Evolutionary conservation across 1,140 invertebrate genomes (phyloP).

Genomic region (Aricia agestis): DNA sequence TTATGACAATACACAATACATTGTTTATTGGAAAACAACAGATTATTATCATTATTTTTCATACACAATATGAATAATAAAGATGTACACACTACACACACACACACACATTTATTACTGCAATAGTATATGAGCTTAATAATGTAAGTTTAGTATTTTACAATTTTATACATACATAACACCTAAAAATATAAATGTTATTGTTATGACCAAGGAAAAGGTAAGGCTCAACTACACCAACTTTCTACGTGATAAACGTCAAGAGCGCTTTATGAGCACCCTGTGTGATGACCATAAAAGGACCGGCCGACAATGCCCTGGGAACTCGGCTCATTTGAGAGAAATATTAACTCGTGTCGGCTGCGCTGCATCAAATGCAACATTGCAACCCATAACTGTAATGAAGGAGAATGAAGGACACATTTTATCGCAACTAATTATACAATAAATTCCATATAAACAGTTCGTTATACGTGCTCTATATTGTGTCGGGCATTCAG

Average conservation of each 20-base stretch:
- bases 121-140: no score
- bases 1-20: no score
- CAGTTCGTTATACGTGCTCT: background rate
- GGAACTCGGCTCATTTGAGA: slow-evolving; percentile 71
- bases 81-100: no score
- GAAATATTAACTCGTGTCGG: slow-evolving; percentile 57
- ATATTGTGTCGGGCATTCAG: background rate
- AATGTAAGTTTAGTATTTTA: no score
- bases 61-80: no score
- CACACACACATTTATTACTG: no score
- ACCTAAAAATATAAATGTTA: no score
- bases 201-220: background rate
- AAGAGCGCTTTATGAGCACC: slow-evolving; percentile 41
- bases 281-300: slow-evolving; percentile 63
- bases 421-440: slow-evolving; percentile 20
- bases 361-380: slow-evolving; percentile 54
- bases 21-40: no score
- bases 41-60: no score
- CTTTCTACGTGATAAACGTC: slow-evolving; percentile 17
- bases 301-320: slow-evolving; percentile 61
- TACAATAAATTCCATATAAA: slow-evolving; percentile 1
- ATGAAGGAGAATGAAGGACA: slow-evolving; percentile 28
- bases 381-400: slow-evolving; percentile 28
- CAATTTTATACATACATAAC: no score
- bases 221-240: slow-evolving; percentile 3